phyloP scores from a whole-genome alignment of 2,888 invertebrate genomes.

The Platycnemis pennipes region DNA sequence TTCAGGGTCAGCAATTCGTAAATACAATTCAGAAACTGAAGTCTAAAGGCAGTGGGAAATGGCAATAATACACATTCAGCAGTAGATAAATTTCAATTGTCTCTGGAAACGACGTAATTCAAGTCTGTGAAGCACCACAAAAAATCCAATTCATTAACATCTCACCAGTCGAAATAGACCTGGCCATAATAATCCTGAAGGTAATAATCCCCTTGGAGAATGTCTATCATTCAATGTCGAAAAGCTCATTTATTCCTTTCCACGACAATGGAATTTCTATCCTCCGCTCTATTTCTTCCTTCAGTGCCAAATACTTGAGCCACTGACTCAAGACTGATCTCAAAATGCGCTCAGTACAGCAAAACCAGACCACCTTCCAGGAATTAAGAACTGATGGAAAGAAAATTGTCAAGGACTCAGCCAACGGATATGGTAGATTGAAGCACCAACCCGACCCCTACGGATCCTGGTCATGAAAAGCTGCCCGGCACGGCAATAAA shows the following conservation, averaged over 20 bases:
- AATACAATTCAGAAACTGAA: no score
- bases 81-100: no score
- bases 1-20: no score
- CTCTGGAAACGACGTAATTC: no score
- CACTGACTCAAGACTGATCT: neutral
- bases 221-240: no score
- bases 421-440: neutral
- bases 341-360: neutral
- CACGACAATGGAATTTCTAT: neutral
- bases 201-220: no score
- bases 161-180: no score
- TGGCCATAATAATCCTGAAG: no score
- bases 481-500: neutral
- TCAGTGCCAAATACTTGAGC: neutral
- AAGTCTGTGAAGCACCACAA: no score
- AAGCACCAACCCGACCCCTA: neutral
- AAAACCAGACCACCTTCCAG: neutral
- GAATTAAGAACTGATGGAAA: neutral
- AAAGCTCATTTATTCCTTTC: neutral
- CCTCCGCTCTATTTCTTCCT: neutral
- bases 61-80: no score
- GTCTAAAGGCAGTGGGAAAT: no score
- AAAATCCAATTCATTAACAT: no score
- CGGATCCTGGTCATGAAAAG: neutral
- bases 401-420: neutral